A percentile compares a stretch with the other conserved stretches of the same genome.
phyloP scores from a whole-genome alignment of 2,888 invertebrate species.

The Flabesymbios commensalis region DNA sequence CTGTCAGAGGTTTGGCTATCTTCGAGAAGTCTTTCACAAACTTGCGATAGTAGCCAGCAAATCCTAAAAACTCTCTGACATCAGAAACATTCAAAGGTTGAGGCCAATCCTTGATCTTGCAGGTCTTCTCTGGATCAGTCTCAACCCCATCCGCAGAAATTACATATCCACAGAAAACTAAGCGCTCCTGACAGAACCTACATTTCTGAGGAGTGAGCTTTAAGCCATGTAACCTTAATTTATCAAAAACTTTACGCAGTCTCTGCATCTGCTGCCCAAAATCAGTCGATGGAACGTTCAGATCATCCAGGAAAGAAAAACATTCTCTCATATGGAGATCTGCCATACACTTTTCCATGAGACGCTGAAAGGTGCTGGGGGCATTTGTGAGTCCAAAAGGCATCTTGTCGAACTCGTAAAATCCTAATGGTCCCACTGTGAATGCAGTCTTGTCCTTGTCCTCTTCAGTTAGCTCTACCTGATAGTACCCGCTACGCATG shows the following conservation, averaged over 20 bases:
- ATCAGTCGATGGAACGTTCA: slow-evolving; percentile 6
- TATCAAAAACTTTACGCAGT: slow-evolving; percentile 13
- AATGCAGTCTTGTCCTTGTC: too few species aligned
- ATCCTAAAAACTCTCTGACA: too few species aligned
- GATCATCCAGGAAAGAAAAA: slow-evolving; percentile 14
- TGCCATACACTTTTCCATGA: slow-evolving; percentile 4
- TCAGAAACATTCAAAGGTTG: too few species aligned
- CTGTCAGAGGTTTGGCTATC: slow-evolving; percentile 7
- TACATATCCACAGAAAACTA: slow-evolving; percentile 10
- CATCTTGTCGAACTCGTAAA: slow-evolving; percentile 5
- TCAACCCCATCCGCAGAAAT: slow-evolving; percentile 9
- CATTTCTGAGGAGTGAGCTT: slow-evolving; percentile 10
- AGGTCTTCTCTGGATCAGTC: slow-evolving; percentile 12
- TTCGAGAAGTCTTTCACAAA: slow-evolving; percentile 5
- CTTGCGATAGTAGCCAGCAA: slow-evolving; percentile 1
- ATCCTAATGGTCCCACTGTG: background rate
- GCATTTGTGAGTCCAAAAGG: slow-evolving; percentile 5
- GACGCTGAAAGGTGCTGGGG: slow-evolving; percentile 12
- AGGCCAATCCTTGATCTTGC: slow-evolving; percentile 9
- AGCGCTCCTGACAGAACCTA: slow-evolving; percentile 5
- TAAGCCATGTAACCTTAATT: background rate
- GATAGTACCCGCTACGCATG: slow-evolving; percentile 35
- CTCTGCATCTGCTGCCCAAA: slow-evolving; percentile 19
- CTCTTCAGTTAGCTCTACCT: too few species aligned
- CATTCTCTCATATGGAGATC: background rate